Evolutionary conservation across 2,113 vertebrate species (phyloP).

Genomic region (Oreocharis arfaki): DNA sequence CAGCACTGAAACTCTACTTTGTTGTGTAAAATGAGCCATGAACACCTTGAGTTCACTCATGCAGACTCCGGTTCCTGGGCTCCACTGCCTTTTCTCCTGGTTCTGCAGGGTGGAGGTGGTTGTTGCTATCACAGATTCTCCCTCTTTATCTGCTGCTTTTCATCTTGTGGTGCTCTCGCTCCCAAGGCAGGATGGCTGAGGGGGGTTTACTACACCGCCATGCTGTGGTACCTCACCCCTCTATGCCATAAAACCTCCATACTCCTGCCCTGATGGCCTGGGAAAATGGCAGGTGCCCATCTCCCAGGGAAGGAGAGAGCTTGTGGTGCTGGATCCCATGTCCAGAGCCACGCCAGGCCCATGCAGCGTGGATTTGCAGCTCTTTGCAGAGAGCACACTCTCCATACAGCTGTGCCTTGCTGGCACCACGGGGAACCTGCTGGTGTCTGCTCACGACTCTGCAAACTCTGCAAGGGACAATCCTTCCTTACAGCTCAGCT

Average conservation of each 20-base stretch:
- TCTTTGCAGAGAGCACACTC: neutral
- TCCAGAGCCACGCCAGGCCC: neutral
- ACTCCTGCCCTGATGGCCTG: neutral
- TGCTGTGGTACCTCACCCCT: neutral
- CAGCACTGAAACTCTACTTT: neutral
- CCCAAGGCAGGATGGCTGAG: neutral
- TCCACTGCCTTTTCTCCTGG: neutral
- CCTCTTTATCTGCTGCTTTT: neutral
- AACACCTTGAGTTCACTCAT: neutral
- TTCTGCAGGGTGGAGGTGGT: neutral
- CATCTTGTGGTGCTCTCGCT: neutral
- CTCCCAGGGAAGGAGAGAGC: neutral
- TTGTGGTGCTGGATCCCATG: neutral
- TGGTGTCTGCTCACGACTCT: neutral
- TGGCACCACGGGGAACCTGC: neutral
- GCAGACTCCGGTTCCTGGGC: neutral
- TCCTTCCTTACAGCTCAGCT: neutral
- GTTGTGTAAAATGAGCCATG: neutral
- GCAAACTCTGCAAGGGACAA: neutral
- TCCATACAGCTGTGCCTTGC: neutral
- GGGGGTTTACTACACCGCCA: neutral
- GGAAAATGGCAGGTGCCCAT: neutral
- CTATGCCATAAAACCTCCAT: neutral
- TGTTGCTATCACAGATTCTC: neutral
- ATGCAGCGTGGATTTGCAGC: fast-evolving